Percentiles rank a stretch among this genome's conserved stretches.
Conservation (phyloP, 2,797 vertebrate genomes). For the Arremon aurantiirostris region DNA sequence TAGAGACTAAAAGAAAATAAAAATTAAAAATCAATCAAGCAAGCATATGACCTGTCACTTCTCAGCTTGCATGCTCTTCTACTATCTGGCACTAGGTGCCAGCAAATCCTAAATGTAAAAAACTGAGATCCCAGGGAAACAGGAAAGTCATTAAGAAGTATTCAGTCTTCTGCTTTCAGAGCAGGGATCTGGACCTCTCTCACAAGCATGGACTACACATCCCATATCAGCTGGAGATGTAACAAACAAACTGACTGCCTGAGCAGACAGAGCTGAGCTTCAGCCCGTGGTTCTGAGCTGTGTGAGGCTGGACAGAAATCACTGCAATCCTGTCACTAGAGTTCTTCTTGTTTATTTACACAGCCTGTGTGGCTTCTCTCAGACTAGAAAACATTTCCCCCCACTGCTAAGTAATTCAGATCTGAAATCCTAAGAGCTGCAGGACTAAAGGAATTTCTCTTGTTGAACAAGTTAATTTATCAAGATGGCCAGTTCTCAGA, state of each 20-base stretch:
- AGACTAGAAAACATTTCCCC: not conserved
- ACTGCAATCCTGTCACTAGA: not conserved
- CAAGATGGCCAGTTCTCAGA: not conserved
- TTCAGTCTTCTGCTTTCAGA: not conserved
- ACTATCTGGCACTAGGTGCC: not conserved
- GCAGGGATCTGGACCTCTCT: not conserved
- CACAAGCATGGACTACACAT: not conserved
- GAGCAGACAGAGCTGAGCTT: not conserved
- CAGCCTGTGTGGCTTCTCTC: not conserved
- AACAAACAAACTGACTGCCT: not conserved
- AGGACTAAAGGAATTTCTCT: not conserved
- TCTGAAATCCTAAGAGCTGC: not conserved
- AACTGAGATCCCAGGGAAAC: not conserved
- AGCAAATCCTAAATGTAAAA: conserved; percentile 3
- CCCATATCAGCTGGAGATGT: not conserved
- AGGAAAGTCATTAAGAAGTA: not conserved
- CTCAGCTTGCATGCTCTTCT: not conserved
- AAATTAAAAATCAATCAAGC: not conserved
- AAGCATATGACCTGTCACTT: not conserved
- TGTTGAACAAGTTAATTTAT: not conserved
- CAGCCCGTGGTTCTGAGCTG: not conserved
- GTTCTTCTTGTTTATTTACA: not conserved
- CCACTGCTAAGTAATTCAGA: not conserved
- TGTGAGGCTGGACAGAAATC: not conserved
- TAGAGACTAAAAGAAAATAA: not conserved